Evolutionary conservation across 2,113 vertebrate genomes (phyloP).

Genomic region (Nibea coibor): DNA sequence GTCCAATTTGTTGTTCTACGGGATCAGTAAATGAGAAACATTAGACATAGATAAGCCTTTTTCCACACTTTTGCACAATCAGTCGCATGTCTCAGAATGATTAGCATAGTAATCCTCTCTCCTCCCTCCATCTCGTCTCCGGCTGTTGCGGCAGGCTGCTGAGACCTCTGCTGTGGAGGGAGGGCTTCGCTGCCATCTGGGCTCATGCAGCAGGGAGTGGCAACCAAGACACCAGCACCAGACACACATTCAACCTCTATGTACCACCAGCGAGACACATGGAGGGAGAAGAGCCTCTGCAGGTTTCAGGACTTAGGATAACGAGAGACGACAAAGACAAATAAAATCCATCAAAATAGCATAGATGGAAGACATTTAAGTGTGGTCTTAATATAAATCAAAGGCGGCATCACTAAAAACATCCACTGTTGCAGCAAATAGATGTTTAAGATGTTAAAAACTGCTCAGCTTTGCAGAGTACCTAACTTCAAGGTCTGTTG

Average conservation of each 20-base stretch:
- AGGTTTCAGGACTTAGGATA: background rate
- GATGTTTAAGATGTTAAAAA: background rate
- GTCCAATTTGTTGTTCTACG: background rate
- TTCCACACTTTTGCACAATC: slow-evolving; percentile 43
- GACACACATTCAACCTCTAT: slow-evolving; percentile 21
- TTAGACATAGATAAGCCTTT: slow-evolving; percentile 26
- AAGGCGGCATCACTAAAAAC: slow-evolving; percentile 1
- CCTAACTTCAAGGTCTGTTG: slow-evolving; percentile 3
- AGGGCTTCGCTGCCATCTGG: slow-evolving; percentile 73
- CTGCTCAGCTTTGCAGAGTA: slow-evolving; percentile 15
- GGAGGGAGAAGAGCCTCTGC: background rate
- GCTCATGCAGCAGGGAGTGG: slow-evolving; percentile 60
- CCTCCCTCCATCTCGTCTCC: slow-evolving; percentile 54
- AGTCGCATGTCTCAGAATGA: slow-evolving; percentile 35
- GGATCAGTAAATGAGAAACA: slow-evolving; percentile 17
- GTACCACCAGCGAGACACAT: slow-evolving; percentile 3
- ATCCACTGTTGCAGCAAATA: background rate
- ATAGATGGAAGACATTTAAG: background rate
- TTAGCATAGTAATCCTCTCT: slow-evolving; percentile 53
- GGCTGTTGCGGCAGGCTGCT: slow-evolving; percentile 67
- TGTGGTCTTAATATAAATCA: slow-evolving; percentile 12
- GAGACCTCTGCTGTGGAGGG: slow-evolving; percentile 55
- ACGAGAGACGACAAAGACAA: background rate
- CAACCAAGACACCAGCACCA: slow-evolving; percentile 41
- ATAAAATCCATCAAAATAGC: slow-evolving; percentile 10